Base-by-base conservation (phyloP, 2,888 invertebrate species). In the Xylota segnis region DNA sequence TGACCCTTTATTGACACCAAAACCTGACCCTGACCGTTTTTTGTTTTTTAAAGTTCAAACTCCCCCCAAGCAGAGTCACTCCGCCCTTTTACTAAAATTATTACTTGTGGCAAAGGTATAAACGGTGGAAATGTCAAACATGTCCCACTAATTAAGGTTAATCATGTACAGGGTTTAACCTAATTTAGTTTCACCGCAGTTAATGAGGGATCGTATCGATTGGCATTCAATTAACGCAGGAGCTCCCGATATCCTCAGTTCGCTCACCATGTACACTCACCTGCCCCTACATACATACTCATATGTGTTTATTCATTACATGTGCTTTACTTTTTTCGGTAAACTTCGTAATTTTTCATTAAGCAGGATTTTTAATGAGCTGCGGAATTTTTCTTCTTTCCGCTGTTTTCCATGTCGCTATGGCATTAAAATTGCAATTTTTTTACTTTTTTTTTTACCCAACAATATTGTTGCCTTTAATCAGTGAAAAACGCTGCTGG, bases 171-270 rank as follows among this genome's bases (percentile, higher is more conserved):
- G 75, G 70, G 66, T 66, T 84, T 84, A 79, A 84, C 79, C 75
- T 81, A 84, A 84, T 84, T 84, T 75, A 71, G 79, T 71, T 71
- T 65, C 70, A 79, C 75, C 81, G 75, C 79, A 76, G 75, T 84
- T 75, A 84, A 79, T 71, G 84, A 71, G 84, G 23, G 43, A 75
- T 56, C 71, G 34, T 78, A 84, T 84, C 79, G 79, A 84, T 81
- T 84, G 75, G 75, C 71, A 84, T 84, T 84, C 84, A 84, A 84
- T 84, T 84, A 84, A 59, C 63, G 75, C 75, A 84, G 70, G 75
- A 74, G 68, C 75, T 68, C 40, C 75, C 58, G 56, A 75, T 79
- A 79, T 79, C 71, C 56, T 71, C 54, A 50, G 52, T 54, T 78
- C 18, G 10, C n/a, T 4, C 6, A 5, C 37, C 4, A 40, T 16